Percentiles rank a stretch among this genome's conserved stretches.
Conservation (phyloP, 1,140 invertebrate genomes). For the Charaxes varanes region DNA sequence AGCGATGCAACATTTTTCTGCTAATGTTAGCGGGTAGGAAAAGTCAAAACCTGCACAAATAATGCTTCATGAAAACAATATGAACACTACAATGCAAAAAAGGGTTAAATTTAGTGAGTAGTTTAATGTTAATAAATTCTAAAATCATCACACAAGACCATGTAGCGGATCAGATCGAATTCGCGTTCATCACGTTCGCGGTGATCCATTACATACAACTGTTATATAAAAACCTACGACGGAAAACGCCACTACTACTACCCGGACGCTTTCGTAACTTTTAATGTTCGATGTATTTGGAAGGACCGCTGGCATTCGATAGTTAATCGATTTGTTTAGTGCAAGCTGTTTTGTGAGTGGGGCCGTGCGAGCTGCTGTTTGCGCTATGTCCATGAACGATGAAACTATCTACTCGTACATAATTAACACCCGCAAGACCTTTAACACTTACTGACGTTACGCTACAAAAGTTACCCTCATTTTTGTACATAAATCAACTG, state of each 20-base stretch:
- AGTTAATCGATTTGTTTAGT: slow-evolving; percentile 66
- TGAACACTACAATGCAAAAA: slow-evolving; percentile 69
- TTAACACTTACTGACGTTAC: too few species aligned
- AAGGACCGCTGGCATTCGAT: slow-evolving; percentile 27
- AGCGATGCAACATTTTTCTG: slow-evolving; percentile 72
- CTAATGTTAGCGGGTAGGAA: slow-evolving; percentile 68
- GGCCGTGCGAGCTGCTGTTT: slow-evolving; percentile 48
- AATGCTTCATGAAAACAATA: slow-evolving; percentile 65
- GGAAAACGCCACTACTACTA: slow-evolving; percentile 63
- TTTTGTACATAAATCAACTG: too few species aligned
- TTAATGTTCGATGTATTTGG: slow-evolving; percentile 15
- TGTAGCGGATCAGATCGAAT: slow-evolving; percentile 34
- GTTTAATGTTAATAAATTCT: slow-evolving; percentile 54
- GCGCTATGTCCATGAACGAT: slow-evolving; percentile 3
- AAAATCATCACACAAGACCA: slow-evolving; percentile 32
- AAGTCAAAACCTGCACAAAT: slow-evolving; percentile 70
- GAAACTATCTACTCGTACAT: neutral
- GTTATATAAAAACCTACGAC: slow-evolving; percentile 27
- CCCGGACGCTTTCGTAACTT: slow-evolving; percentile 19
- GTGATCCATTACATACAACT: slow-evolving; percentile 8
- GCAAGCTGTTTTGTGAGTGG: slow-evolving; percentile 50
- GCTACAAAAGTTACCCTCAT: too few species aligned
- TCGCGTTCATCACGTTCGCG: neutral
- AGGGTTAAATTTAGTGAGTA: slow-evolving; percentile 55
- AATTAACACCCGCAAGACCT: too few species aligned